Percentiles rank a stretch among this genome's conserved stretches.
Evolutionary conservation across 2,113 vertebrate genomes (phyloP).

Genomic region (Brachyhypopomus gauderio): DNA sequence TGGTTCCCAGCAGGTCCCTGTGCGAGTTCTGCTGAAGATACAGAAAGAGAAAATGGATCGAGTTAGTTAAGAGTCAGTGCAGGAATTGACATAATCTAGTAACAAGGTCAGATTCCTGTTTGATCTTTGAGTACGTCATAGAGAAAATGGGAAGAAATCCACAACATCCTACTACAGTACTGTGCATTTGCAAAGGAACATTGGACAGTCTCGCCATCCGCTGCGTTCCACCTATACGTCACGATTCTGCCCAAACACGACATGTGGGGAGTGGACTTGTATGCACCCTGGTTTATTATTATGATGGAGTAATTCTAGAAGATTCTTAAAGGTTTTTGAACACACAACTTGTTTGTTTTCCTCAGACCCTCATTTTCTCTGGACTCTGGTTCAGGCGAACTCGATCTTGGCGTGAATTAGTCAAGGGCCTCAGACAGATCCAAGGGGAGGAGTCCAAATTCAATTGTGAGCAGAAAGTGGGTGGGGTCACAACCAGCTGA

Average conservation of each 20-base stretch:
- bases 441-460: slow-evolving; percentile 66
- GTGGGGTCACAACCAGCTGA: slow-evolving; percentile 70
- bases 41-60: too few species aligned
- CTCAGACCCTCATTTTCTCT: slow-evolving; percentile 12
- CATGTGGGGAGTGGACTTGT: not conserved
- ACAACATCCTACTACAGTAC: not conserved
- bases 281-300: not conserved
- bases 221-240: not conserved
- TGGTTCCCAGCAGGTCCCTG: slow-evolving; percentile 38
- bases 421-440: slow-evolving; percentile 64
- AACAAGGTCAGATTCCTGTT: too few species aligned
- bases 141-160: too few species aligned
- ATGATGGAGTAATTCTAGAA: not conserved
- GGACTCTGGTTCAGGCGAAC: slow-evolving; percentile 60
- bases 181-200: not conserved
- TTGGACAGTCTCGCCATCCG: not conserved
- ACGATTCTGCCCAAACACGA: not conserved
- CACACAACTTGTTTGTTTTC: slow-evolving; percentile 23
- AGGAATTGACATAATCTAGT: too few species aligned
- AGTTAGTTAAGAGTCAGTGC: too few species aligned
- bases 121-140: too few species aligned
- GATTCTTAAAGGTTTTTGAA: too few species aligned
- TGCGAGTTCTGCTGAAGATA: not conserved
- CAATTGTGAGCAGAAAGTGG: slow-evolving; percentile 60
- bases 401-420: slow-evolving; percentile 64